Base-by-base conservation (phyloP, 2,797 vertebrate genomes). In the Falco columbarius region DNA sequence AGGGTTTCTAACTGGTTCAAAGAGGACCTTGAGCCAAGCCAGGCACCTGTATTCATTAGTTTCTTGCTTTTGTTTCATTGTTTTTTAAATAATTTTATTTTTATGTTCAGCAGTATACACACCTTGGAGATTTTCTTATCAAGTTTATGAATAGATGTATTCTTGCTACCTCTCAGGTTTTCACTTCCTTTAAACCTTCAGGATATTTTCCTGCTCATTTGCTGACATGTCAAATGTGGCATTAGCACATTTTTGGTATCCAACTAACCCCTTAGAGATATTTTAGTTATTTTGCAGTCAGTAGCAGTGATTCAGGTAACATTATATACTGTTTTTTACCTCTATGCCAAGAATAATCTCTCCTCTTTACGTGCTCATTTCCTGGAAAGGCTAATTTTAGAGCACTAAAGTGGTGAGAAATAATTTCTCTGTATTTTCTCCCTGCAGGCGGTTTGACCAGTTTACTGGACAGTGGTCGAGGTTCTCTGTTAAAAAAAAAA, bases 171-270 rank as follows among this genome's bases (percentile, higher is more conserved):
- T 81, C 87, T 73, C 66, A 86, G 74, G 67, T 79, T 85, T 95
- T 92, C 7, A 80, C 90, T 95, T 95, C 95, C 67, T 85, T 92
- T 79, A 90, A 90, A 94, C 82, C 94, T 92, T 77, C 67, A 86
- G 94, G 94, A 75, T 95, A 90, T 97, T 95, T 96, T 94, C 82
- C 63, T 89, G 61, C 74, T 95, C 76, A 49, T 92, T 93, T 96
- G 93, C 88, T 97, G 91, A 79, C 88, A 82, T 55, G 44, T 84
- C 80, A 81, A 76, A 72, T 67, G 26, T 49, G 38, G 40, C 81
- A 59, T 76, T 94, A 89, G 36, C 81, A 70, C n/a, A 12, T 86
- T 89, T 86, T 86, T 73, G 70, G 72, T 90, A 88, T 66, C 38
- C 42, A 82, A 3, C 66, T 86, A 88, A 75, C 32, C 30, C 79